These are phyloP conservation scores for Rapana venosa DNA, from an alignment of 2,888 invertebrate genomes.

Conservation along the genomic window DNA sequence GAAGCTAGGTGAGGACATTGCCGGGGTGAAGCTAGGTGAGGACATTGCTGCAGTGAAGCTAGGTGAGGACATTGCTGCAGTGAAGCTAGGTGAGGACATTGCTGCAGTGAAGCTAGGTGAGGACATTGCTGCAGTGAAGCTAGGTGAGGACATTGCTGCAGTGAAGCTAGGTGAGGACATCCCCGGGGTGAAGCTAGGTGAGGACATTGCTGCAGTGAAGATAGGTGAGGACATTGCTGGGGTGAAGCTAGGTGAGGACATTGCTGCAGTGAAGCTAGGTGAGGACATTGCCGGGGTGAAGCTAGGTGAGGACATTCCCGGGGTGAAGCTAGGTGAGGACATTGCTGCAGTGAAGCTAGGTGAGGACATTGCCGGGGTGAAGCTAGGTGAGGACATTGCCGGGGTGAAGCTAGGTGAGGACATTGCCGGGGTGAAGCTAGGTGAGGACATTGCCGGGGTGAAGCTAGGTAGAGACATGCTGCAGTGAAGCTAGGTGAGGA, in stretches of 20 bases:
- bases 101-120: neutral
- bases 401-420: neutral
- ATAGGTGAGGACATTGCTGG: constrained; percentile 9
- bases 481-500: no score
- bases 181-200: neutral
- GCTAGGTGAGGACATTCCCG: no score
- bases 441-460: neutral
- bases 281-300: neutral
- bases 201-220: neutral
- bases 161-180: no score
- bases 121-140: neutral
- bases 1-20: no score
- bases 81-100: neutral
- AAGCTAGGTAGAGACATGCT: neutral
- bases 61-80: no score
- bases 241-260: neutral
- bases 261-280: neutral
- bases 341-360: neutral
- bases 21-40: neutral
- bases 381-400: no score
- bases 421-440: no score
- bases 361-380: neutral
- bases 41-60: no score
- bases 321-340: neutral
- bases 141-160: neutral